Evolutionary conservation across 2,797 vertebrate species (phyloP), one percentile per base, ranked within the genome.

Genomic region (Oryzias dopingdopingensis): DNA sequence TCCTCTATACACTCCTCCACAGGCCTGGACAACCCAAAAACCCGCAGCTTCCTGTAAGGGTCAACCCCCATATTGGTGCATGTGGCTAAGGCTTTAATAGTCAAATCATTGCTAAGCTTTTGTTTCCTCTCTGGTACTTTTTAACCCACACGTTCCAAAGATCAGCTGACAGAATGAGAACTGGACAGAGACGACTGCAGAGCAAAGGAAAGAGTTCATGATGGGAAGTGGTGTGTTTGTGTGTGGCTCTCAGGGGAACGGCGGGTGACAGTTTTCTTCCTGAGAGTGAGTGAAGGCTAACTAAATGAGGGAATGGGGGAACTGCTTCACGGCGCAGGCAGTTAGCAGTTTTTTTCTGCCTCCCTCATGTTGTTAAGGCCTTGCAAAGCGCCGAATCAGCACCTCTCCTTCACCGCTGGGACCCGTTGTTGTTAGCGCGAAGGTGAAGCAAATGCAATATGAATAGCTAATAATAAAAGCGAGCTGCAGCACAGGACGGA

Each of bases 401-500:
- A 70, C 64, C 81, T 85, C 70, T 49, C 67, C 17, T 37, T 49
- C 64, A 48, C 85, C 67, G 17, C 63, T 22, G 84, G 83, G 86
- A 85, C 70, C 70, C 62, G 76, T 86, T 84, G 78, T 86, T 81
- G 78, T 83, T 79, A 70, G 74, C 6, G 42, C 54, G 3, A 67
- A 81, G 83, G 80, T 82, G 80, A 86, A 87, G 74, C 81, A 74
- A 83, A 84, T 84, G 72, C 80, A 83, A 83, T 83, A 88, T 88
- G 81, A 88, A 87, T 81, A 71, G 75, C 83, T 82, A 85, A 86
- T 84, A 74, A 80, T 78, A 77, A 83, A 83, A 67, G 37, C 0
- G 32, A 37, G 15, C 75, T 45, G 53, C 54, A 42, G 71, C 63
- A 57, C 6, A 1, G 54, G 50, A 42, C 55, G 52, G 58, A 67